Conservation (phyloP, 2,797 vertebrate species). For the Phrynocephalus guinanensis region DNA sequence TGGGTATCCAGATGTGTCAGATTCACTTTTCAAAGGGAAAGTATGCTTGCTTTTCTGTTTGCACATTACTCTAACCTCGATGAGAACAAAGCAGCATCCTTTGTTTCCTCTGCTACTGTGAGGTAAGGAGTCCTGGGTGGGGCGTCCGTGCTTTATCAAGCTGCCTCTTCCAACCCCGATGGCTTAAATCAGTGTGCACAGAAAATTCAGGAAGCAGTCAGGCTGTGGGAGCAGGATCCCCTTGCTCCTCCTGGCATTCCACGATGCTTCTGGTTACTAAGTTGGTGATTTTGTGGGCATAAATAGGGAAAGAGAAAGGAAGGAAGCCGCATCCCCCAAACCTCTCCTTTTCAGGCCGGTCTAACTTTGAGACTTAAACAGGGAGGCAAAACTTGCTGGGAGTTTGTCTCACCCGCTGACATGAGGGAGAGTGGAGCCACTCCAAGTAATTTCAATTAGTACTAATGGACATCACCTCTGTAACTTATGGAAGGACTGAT, state of each 20-base stretch:
- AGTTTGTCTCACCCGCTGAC: conserved; percentile 3
- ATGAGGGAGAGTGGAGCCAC: neutral
- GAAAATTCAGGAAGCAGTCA: too few species aligned
- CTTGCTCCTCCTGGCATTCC: neutral
- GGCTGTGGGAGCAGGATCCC: too few species aligned
- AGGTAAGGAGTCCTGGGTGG: too few species aligned
- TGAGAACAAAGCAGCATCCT: too few species aligned
- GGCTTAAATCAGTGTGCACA: too few species aligned
- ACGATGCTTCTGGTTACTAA: neutral
- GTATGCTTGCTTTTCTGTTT: too few species aligned
- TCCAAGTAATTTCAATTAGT: conserved; percentile 33
- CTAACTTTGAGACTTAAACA: conserved; percentile 28
- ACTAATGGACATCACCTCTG: conserved; percentile 30
- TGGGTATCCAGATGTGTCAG: too few species aligned
- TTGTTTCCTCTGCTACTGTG: too few species aligned
- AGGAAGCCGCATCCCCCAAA: neutral
- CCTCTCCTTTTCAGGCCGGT: neutral
- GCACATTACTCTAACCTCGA: too few species aligned
- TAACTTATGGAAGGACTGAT: conserved; percentile 34
- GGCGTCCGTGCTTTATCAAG: too few species aligned
- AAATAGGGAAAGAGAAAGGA: neutral
- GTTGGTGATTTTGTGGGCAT: neutral
- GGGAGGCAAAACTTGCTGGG: neutral
- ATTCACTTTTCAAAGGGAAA: too few species aligned
- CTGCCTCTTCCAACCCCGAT: too few species aligned